Evolutionary conservation across 2,888 invertebrate genomes (phyloP), one percentile per base, ranked within the genome.

Genomic region (Plebejus argus): DNA sequence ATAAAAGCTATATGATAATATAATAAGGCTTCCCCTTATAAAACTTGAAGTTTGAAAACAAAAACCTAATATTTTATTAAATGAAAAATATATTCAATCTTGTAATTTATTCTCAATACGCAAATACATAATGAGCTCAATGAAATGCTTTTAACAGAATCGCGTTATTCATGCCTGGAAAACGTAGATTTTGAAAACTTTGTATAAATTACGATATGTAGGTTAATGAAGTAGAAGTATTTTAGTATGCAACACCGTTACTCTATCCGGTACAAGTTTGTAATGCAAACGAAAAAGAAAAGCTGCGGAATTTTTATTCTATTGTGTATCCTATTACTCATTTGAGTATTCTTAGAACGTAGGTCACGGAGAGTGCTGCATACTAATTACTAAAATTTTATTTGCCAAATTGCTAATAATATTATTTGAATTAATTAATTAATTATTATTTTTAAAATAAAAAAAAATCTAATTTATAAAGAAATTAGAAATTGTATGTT

Each of bases 131-230:
- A 45, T 39, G n/a, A 39, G 15, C 35, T 20, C 35, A 39, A 20
- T 39, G 71, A 39, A 70, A 71, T 39, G 71, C n/a, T 71, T 71
- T 71, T 71, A 71, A 39, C 7, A 39, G 39, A 71, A 71, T 71
- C 71, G 20, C n/a, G 23, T 71, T 71, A 71, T 71, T 71, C n/a
- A 71, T 71, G 71, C 39, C 20, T 20, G 35, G 39, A 71, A 20
- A 74, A 33, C 28, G 66, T 66, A 66, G 66, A 23, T 66, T 66
- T 28, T 33, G 66, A 49, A 74, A 53, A 74, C 74, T 23, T 74
- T 28, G 49, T 28, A 74, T 74, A 74, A 53, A 53, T 74, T 23
- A 74, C 74, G 74, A 74, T 53, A 74, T 74, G 74, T 74, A 49
- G 74, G 53, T 74, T 74, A 74, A 74, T 74, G 49, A 74, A 53